Base-by-base conservation (phyloP, 2,888 invertebrate species). In the Notodonta dromedarius region DNA sequence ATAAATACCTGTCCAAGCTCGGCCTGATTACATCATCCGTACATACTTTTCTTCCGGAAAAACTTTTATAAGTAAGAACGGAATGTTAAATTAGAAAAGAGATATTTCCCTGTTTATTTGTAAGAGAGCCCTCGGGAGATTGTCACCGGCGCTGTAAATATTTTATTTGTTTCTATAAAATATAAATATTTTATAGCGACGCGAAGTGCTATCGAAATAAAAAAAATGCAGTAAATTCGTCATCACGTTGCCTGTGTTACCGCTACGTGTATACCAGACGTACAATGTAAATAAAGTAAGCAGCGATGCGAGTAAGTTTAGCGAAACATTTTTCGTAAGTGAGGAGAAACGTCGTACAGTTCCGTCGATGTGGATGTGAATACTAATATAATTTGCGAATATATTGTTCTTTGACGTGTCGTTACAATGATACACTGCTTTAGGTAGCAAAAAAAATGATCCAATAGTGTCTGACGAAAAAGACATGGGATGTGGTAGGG, bases 81-180 rank as follows among this genome's bases (percentile, higher is more conserved):
- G 63, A 72, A 72, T 76, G 62, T 64, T 66, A 62, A 69, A 73
- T 74, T 67, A 67, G 69, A 65, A 65, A 62, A 63, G 46, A 60
- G 24, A 76, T 65, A 76, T 74, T 74, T 63, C 52, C 62, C 52
- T 63, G 63, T 73, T 76, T 69, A 74, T 67, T 66, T 65, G 61
- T 66, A 70, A 74, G 73, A 68, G 74, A 62, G 62, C 60, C 58
- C 55, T 51, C 58, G 55, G 62, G 58, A 60, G 55, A n/a, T 39
- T 35, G 14, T 55, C 40, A 55, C 57, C 35, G 59, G 50, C 14
- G 59, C 16, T 69, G 66, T 79, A 76, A 80, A 80, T 79, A 76
- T 80, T 79, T 80, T 80, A 80, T 80, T 76, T 73, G 73, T 60
- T 59, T 67, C 73, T 69, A 76, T 79, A 80, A 74, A 78, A 77